Conservation (phyloP, 2,797 vertebrate genomes). For the Adrianichthys oophorus region DNA sequence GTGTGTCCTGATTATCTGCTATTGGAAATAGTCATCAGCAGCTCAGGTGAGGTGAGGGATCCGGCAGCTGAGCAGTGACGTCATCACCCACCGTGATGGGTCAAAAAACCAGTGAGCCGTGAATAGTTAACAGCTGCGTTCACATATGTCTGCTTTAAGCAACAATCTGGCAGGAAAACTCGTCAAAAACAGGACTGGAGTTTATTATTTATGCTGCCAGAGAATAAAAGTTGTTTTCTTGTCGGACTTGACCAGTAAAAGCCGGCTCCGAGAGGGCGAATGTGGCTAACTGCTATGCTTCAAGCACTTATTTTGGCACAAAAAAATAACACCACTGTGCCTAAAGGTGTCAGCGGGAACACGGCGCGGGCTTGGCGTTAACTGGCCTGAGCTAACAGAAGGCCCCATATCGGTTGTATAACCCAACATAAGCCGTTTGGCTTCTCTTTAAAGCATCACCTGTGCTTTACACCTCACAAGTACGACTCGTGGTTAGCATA, state of each 20-base stretch:
- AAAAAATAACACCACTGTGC: not conserved
- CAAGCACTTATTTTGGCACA: not conserved
- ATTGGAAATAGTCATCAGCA: no score
- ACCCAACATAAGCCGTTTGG: conserved; percentile 3
- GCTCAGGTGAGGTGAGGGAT: not conserved
- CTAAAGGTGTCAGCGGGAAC: not conserved
- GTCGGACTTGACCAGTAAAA: not conserved
- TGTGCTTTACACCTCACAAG: conserved; percentile 8
- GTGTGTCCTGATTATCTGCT: no score
- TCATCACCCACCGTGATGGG: not conserved
- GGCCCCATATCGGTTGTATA: not conserved
- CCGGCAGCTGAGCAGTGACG: not conserved
- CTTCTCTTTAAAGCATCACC: conserved; percentile 15
- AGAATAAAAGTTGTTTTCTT: not conserved
- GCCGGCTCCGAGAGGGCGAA: conserved; percentile 10
- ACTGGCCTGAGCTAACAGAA: not conserved
- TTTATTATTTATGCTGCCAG: not conserved
- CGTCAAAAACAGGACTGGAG: no score
- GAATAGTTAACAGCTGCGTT: no score
- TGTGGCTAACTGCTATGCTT: not conserved
- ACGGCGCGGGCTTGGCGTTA: rapidly evolving
- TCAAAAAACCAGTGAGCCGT: no score
- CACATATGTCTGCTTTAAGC: no score
- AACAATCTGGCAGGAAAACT: no score
- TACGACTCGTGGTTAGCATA: conserved; percentile 67